Base-by-base conservation (phyloP, 2,113 vertebrate genomes). In the Nyctereutes procyonoides region DNA sequence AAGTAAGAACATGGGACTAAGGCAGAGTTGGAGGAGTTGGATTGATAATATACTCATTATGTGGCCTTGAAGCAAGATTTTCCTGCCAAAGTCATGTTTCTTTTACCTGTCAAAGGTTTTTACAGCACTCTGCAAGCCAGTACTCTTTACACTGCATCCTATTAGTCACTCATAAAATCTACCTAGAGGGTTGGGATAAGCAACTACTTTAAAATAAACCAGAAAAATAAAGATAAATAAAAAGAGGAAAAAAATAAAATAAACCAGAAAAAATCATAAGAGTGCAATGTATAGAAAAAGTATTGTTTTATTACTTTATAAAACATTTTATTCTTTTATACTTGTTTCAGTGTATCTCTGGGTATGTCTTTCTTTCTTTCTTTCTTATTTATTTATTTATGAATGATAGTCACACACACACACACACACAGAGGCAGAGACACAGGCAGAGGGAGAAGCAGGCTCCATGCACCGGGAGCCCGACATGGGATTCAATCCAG, bases 31-130 rank as follows among this genome's bases (percentile, higher is more conserved):
- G 22, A 87, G 55, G 55, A 56, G 22, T 24, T 88, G n/a, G 67
- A 88, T 35, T 32, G 28, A 71, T 32, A 87, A 17, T 26, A 4
- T 56, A 71, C 22, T 71, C 2, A 19, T 51, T 71, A 71, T 65
- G 28, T 85, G 20, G 62, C 16, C 65, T 56, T 56, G 53, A 55
- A 71, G 51, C 30, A 84, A 85, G 22, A 71, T 24, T 26, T 88
- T 28, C 65, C 60, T 32, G 26, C 28, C 35, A 55, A 56, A 56
- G 65, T 15, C 51, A 56, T 35, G 4, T 73, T 88, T 73, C 85
- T 88, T 87, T 71, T 88, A 73, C 24, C 67, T 87, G 30, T 71
- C n/a, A 88, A 88, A 88, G 22, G 51, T 73, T 88, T 56, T 81
- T 69, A 43, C 24, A 67, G n/a, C 24, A 79, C 48, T 65, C 53